These are phyloP conservation scores for Blennius ocellaris DNA, from an alignment of 2,113 vertebrate genomes.

Conservation along the genomic window DNA sequence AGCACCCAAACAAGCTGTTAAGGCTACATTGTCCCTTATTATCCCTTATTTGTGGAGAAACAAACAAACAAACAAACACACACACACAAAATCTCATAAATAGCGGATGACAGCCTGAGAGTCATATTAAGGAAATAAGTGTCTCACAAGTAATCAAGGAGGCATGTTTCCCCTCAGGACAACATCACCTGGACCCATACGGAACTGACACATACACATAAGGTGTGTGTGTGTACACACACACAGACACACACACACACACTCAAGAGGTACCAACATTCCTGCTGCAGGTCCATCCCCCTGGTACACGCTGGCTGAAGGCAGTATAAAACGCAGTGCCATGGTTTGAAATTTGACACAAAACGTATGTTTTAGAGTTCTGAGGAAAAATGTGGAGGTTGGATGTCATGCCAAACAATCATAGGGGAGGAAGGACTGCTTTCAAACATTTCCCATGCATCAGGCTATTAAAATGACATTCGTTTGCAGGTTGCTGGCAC, in stretches of 20 bases:
- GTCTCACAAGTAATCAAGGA: slow-evolving; percentile 76
- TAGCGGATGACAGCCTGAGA: slow-evolving; percentile 76
- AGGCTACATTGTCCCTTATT: slow-evolving; percentile 19
- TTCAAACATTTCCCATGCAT: slow-evolving; percentile 80
- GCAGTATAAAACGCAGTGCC: slow-evolving; percentile 47
- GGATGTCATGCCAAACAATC: slow-evolving; percentile 79
- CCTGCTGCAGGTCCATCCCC: slow-evolving; percentile 42
- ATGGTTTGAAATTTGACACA: slow-evolving; percentile 76
- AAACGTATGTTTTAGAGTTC: slow-evolving; percentile 78
- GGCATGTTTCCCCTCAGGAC: slow-evolving; percentile 75
- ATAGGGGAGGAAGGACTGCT: slow-evolving; percentile 73
- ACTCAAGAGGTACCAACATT: slow-evolving; percentile 42
- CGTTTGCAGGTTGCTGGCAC: slow-evolving; percentile 79
- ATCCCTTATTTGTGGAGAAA: background rate
- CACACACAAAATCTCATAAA: slow-evolving; percentile 62
- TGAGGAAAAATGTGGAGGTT: slow-evolving; percentile 69
- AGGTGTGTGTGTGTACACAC: background rate
- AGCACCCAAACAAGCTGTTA: slow-evolving; percentile 34
- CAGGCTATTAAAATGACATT: slow-evolving; percentile 83
- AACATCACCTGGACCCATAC: slow-evolving; percentile 66
- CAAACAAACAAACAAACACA: slow-evolving; percentile 8
- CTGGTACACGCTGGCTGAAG: slow-evolving; percentile 35
- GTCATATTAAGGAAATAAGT: slow-evolving; percentile 79
- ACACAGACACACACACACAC: slow-evolving; percentile 15
- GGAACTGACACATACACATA: slow-evolving; percentile 30